These are phyloP conservation scores for Nesogale talazaci DNA, from an alignment of 2,113 vertebrate species.

Conservation along the genomic window DNA sequence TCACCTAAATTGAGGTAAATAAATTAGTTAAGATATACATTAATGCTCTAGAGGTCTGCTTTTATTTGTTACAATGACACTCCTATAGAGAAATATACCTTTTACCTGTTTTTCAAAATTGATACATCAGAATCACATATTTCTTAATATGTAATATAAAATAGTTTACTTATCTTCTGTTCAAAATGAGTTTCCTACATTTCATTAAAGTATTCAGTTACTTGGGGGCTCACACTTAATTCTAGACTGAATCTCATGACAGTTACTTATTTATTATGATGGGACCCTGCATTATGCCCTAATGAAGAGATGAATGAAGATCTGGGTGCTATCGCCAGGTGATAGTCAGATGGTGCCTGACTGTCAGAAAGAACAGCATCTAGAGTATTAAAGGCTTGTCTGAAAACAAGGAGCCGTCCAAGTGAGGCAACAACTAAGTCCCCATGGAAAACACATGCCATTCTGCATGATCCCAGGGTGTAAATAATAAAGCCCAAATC, in stretches of 20 bases:
- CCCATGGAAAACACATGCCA: no score
- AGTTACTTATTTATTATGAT: no score
- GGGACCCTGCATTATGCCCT: no score
- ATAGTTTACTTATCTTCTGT: slow-evolving; percentile 22
- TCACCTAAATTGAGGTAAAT: not conserved
- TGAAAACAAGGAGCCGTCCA: no score
- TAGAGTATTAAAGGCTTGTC: no score
- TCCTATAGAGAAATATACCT: not conserved
- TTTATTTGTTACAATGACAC: not conserved
- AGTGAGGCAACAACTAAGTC: no score
- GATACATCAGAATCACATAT: slow-evolving; percentile 6
- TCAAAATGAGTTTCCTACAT: slow-evolving; percentile 31
- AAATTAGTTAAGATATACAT: not conserved
- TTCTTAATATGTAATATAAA: slow-evolving; percentile 41
- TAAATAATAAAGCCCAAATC: no score
- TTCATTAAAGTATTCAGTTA: slow-evolving; percentile 38
- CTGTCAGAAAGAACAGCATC: no score
- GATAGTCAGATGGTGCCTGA: no score
- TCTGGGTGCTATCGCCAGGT: no score
- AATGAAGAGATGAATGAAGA: no score
- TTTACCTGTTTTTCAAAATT: slow-evolving; percentile 14
- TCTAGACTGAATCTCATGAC: not conserved
- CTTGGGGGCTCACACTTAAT: not conserved
- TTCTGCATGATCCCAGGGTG: no score
- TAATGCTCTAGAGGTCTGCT: not conserved